A percentile compares a stretch with the other conserved stretches of the same genome.
Evolutionary conservation across 2,113 vertebrate species (phyloP).

Genomic region (Syngnathus floridae): DNA sequence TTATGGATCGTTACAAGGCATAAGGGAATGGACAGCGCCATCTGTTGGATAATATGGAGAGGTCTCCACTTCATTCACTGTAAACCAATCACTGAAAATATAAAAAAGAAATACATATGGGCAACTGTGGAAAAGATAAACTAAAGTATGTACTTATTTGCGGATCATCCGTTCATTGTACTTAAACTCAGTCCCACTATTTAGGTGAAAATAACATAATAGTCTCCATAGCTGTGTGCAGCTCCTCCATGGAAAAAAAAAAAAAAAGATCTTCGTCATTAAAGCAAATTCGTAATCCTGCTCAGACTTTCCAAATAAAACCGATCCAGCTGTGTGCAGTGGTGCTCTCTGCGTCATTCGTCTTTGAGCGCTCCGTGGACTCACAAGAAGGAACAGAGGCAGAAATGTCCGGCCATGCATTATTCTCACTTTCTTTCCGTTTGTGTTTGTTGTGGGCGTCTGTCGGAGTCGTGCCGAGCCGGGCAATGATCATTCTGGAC

Average conservation of each 20-base stretch:
- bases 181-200: background rate
- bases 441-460: conserved; percentile 29
- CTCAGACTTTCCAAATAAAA: conserved; percentile 62
- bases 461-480: conserved; percentile 10
- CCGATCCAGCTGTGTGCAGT: conserved; percentile 45
- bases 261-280: background rate
- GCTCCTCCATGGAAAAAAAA: background rate
- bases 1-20: background rate
- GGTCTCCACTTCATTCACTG: background rate
- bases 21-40: background rate
- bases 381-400: conserved; percentile 1
- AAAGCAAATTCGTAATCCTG: conserved; percentile 15
- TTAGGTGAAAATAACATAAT: background rate
- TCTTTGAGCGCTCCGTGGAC: background rate
- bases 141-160: too few species aligned
- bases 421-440: conserved; percentile 32
- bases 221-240: background rate
- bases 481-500: conserved; percentile 25
- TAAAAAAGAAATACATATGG: background rate
- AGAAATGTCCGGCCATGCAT: conserved; percentile 39
- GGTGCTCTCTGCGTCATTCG: conserved; percentile 39
- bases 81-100: too few species aligned
- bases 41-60: background rate
- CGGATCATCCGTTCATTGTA: background rate
- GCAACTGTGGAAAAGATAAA: background rate